Conservation (phyloP, 1,140 invertebrate species). For the Brachystomella parvula region DNA sequence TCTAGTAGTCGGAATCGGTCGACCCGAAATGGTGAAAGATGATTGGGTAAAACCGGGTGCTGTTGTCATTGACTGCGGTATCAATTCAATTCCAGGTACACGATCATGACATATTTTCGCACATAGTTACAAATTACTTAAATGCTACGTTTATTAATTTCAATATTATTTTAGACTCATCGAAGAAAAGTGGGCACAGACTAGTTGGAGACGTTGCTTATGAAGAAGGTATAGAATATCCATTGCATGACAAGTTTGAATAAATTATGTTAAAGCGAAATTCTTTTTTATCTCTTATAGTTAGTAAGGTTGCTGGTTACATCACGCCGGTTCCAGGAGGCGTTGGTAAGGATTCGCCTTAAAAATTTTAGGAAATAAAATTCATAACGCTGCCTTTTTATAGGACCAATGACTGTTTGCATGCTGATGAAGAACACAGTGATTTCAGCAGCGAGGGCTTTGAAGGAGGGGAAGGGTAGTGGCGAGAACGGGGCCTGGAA, state of each 20-base stretch:
- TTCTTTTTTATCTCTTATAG: no score
- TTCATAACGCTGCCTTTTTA: constrained; percentile 49
- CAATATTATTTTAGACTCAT: constrained; percentile 67
- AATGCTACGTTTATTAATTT: constrained; percentile 11
- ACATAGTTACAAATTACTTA: constrained; percentile 7
- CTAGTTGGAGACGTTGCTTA: constrained; percentile 94
- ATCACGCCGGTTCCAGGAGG: constrained; percentile 86
- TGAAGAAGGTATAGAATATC: no score
- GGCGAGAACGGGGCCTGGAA: constrained; percentile 62
- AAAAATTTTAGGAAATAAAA: no score
- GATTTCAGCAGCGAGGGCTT: constrained; percentile 60
- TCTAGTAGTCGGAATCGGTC: constrained; percentile 89
- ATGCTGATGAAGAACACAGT: constrained; percentile 97
- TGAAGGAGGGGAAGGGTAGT: constrained; percentile 45
- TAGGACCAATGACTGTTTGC: constrained; percentile 96
- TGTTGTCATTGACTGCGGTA: constrained; percentile 99
- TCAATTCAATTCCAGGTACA: constrained; percentile 82
- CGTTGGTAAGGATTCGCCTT: constrained; percentile 7
- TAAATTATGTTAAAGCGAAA: no score
- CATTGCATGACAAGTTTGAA: no score
- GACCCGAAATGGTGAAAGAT: constrained; percentile 82
- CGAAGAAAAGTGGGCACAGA: constrained; percentile 71
- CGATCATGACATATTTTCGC: background rate
- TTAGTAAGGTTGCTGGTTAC: constrained; percentile 65
- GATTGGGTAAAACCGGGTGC: constrained; percentile 97